Conservation (phyloP, 2,888 invertebrate species). For the Chrysopilus asiliformis region DNA sequence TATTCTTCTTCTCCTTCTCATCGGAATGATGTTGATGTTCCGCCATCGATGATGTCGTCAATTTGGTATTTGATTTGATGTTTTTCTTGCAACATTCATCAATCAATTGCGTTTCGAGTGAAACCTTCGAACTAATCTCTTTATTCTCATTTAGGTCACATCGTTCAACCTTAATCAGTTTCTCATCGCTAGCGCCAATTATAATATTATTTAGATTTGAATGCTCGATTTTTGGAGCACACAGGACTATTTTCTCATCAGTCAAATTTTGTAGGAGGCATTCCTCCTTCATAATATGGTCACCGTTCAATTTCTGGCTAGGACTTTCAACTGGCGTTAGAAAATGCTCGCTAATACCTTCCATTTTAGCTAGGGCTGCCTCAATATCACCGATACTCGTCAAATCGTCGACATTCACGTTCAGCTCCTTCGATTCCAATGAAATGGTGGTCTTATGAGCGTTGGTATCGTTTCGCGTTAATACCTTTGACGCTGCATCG, state of each 20-base stretch:
- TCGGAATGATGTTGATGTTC: neutral
- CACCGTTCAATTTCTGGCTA: constrained; percentile 28
- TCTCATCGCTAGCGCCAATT: constrained; percentile 10
- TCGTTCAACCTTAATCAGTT: constrained; percentile 2
- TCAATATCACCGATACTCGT: constrained; percentile 52
- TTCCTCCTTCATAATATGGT: constrained; percentile 24
- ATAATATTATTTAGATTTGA: constrained; percentile 9
- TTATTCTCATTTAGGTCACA: constrained; percentile 15
- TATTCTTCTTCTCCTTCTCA: neutral
- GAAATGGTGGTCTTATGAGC: constrained; percentile 4
- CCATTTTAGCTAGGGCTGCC: constrained; percentile 58
- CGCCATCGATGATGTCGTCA: neutral
- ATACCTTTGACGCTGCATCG: constrained; percentile 2
- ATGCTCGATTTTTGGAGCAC: constrained; percentile 12
- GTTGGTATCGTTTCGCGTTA: no score
- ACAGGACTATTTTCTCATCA: constrained; percentile 20
- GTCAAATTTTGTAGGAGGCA: constrained; percentile 13
- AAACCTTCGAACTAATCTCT: constrained; percentile 11
- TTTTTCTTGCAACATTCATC: constrained; percentile 15
- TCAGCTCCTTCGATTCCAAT: constrained; percentile 9
- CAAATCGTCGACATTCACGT: constrained; percentile 32
- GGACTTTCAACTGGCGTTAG: constrained; percentile 18
- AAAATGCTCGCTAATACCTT: constrained; percentile 31
- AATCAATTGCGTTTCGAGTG: constrained; percentile 11
- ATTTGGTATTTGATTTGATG: constrained; percentile 9